Conservation (phyloP, 2,113 vertebrate genomes). For the Rhea americana region DNA sequence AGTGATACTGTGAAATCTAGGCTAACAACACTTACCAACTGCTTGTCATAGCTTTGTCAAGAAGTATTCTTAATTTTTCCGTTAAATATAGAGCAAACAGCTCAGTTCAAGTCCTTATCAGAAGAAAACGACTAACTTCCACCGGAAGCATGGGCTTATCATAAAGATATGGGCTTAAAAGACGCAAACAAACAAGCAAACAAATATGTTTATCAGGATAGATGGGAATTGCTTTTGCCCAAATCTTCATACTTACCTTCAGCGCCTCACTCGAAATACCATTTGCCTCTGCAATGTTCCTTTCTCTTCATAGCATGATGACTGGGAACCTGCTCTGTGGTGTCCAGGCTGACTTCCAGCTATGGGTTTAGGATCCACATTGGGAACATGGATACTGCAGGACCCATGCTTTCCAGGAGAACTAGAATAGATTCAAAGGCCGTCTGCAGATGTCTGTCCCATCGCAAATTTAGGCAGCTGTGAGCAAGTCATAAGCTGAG, state of each 20-base stretch:
- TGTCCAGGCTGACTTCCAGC: neutral
- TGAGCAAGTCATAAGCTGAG: neutral
- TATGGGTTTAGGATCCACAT: fast-evolving
- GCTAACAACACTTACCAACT: neutral
- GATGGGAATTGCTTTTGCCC: neutral
- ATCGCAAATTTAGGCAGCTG: neutral
- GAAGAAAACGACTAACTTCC: neutral
- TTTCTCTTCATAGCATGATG: neutral
- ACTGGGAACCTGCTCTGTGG: neutral
- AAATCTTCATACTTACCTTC: neutral
- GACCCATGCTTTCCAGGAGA: neutral
- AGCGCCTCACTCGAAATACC: neutral
- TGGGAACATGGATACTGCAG: neutral
- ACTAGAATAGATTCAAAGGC: neutral
- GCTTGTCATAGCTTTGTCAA: neutral
- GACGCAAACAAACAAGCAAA: neutral
- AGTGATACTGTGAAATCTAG: neutral
- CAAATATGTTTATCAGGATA: neutral
- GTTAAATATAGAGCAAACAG: neutral
- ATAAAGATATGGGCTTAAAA: neutral
- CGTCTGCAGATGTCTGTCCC: neutral
- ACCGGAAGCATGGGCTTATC: neutral
- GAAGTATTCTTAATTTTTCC: neutral
- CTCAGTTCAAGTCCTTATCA: neutral
- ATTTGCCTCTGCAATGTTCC: neutral